phyloP scores from a whole-genome alignment of 2,113 vertebrate species.

The Amazona guildingii region DNA sequence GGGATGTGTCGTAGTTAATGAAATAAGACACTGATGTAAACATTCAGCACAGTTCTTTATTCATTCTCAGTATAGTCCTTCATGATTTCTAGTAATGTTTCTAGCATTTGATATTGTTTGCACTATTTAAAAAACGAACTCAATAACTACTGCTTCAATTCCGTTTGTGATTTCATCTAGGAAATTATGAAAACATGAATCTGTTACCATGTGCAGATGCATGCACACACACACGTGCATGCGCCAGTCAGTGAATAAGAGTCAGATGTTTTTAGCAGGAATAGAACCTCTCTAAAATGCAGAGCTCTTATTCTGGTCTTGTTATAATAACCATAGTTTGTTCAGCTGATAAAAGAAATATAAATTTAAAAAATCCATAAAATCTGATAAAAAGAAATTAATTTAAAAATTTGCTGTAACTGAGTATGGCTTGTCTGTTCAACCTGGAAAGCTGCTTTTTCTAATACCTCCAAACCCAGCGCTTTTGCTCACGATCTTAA shows the following conservation, averaged over 20 bases:
- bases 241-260: neutral
- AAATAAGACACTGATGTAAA: neutral
- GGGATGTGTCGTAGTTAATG: neutral
- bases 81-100: neutral
- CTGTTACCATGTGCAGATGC: neutral
- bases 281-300: neutral
- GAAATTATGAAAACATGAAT: neutral
- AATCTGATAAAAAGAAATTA: neutral
- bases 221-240: neutral
- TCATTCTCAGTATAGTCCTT: neutral
- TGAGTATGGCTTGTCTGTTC: neutral
- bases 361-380: neutral
- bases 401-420: neutral
- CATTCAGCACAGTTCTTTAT: neutral
- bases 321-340: neutral
- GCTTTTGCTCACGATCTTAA: neutral
- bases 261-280: neutral
- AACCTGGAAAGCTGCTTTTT: neutral
- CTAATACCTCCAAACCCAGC: neutral
- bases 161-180: neutral
- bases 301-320: neutral
- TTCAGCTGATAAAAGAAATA: neutral
- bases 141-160: neutral
- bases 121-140: neutral
- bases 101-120: neutral